These are phyloP conservation scores for Strongylocentrotus purpuratus DNA, from an alignment of 35 echinoderm and acorn worm genomes.

Conservation along the genomic window DNA sequence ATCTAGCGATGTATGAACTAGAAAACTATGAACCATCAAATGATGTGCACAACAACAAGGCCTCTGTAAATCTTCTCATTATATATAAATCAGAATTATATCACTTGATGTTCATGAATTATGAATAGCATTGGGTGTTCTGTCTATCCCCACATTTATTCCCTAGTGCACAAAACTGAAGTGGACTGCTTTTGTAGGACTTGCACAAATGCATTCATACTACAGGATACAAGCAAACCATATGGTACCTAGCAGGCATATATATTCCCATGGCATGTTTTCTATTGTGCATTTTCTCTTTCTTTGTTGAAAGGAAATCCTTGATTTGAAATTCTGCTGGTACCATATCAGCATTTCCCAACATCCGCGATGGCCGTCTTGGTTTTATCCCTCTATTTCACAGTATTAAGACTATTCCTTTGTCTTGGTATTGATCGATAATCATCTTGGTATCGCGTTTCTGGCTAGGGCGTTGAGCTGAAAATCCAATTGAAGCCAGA, in stretches of 20 bases:
- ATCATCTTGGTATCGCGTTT: constrained; percentile 2
- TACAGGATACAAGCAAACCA: not conserved
- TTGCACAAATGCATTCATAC: not conserved
- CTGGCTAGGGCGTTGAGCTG: not conserved
- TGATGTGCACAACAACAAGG: not conserved
- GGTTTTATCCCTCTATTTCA: constrained; percentile 3
- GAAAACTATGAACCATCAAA: not conserved
- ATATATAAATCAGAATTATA: not conserved
- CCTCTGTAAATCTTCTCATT: not conserved
- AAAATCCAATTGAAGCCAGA: not conserved
- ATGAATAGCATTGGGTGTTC: not conserved
- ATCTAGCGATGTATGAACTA: not conserved
- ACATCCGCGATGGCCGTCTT: not conserved
- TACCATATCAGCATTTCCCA: not conserved
- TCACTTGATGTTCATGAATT: not conserved
- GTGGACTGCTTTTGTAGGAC: not conserved
- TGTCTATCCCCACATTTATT: not conserved
- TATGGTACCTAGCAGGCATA: not conserved
- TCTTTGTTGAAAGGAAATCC: not conserved
- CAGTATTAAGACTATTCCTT: not conserved
- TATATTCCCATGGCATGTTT: not conserved
- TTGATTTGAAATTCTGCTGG: not conserved
- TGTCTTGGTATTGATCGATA: constrained; percentile 11
- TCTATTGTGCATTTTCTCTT: not conserved
- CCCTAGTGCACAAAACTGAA: not conserved